Evolutionary conservation across 2,113 vertebrate species (phyloP).

Genomic region (Cebus imitator): DNA sequence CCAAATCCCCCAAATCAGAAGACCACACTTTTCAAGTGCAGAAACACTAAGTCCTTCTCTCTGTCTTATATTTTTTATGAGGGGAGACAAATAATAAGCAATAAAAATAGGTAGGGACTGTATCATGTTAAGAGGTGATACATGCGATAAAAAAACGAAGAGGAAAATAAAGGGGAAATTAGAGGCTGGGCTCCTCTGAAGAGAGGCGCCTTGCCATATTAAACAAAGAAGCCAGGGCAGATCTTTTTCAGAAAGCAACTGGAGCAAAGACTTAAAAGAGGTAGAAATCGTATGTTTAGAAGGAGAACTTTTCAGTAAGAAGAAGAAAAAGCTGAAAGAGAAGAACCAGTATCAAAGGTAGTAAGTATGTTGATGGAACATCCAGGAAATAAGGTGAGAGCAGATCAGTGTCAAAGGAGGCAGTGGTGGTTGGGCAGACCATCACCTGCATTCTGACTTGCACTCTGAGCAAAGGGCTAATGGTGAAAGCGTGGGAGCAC

Average conservation of each 20-base stretch:
- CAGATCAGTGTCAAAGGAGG: neutral
- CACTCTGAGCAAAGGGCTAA: neutral
- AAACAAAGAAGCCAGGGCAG: neutral
- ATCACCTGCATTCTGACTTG: neutral
- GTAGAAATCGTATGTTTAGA: neutral
- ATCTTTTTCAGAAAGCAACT: neutral
- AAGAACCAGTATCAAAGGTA: neutral
- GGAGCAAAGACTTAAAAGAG: neutral
- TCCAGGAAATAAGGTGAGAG: neutral
- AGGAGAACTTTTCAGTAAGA: neutral
- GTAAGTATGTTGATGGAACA: neutral
- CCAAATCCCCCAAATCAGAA: neutral
- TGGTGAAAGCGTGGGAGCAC: neutral
- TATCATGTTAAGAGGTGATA: neutral
- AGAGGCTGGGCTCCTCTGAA: accelerated
- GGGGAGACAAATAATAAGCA: neutral
- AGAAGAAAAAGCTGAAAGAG: neutral
- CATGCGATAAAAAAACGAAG: neutral
- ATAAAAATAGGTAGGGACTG: neutral
- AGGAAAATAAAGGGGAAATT: neutral
- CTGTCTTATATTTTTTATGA: neutral
- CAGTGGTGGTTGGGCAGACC: neutral
- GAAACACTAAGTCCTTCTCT: neutral
- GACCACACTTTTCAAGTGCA: neutral
- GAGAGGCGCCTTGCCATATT: neutral